Conservation (phyloP, 23 tunicate genomes). For the Halocynthia aurantium region DNA sequence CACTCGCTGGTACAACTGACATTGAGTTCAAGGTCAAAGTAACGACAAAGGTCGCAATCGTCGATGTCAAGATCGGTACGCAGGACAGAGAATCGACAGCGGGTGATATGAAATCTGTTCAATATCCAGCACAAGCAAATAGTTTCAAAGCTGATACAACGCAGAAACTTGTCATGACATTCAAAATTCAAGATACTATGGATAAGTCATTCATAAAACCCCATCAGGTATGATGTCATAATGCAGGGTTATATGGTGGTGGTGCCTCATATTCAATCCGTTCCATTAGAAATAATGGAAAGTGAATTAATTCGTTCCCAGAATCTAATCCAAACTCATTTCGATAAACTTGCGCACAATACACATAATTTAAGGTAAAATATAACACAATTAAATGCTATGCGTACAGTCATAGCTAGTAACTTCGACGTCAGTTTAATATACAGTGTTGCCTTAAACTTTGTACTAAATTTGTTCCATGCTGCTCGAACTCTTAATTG, state of each 20-base stretch:
- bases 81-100: slow-evolving; percentile 18
- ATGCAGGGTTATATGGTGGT: not conserved
- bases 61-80: slow-evolving; percentile 52
- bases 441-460: not conserved
- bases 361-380: too few relatives aligned
- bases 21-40: slow-evolving; percentile 77
- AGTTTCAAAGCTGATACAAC: slow-evolving; percentile 53
- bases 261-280: too few relatives aligned
- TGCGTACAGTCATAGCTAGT: too few relatives aligned
- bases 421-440: too few relatives aligned
- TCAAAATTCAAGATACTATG: slow-evolving; percentile 51
- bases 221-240: slow-evolving; percentile 52
- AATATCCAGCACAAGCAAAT: slow-evolving; percentile 9
- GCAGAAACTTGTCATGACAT: slow-evolving; percentile 79
- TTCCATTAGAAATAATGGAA: too few relatives aligned
- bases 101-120: slow-evolving; percentile 7
- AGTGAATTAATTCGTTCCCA: too few relatives aligned
- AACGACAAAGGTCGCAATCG: slow-evolving; percentile 49
- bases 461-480: not conserved
- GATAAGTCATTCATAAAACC: slow-evolving; percentile 48
- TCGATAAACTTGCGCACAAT: too few relatives aligned
- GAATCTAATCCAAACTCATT: too few relatives aligned
- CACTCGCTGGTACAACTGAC: slow-evolving; percentile 55
- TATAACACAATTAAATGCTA: too few relatives aligned
- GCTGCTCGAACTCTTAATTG: not conserved